These are phyloP conservation scores for Danionella dracula DNA, from an alignment of 2,797 vertebrate genomes.

Conservation along the genomic window DNA sequence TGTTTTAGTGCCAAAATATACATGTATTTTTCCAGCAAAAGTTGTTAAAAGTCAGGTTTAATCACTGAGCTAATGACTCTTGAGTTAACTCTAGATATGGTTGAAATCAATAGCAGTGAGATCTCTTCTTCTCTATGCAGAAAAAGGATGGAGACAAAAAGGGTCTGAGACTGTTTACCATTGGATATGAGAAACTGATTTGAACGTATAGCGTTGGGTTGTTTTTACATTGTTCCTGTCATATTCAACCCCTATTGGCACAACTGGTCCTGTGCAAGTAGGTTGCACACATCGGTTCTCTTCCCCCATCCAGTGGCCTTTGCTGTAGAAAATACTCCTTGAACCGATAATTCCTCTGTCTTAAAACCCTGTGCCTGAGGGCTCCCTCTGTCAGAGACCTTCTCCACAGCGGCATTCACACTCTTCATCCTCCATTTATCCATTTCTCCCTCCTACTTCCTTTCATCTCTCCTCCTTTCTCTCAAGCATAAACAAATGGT, in stretches of 20 bases:
- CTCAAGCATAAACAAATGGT: constrained; percentile 60
- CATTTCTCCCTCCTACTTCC: constrained; percentile 23
- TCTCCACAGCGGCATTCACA: constrained; percentile 33
- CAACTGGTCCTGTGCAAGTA: constrained; percentile 30
- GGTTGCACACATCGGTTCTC: constrained; percentile 26
- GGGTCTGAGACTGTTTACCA: background rate
- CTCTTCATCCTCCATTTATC: constrained; percentile 14
- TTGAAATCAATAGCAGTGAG: background rate
- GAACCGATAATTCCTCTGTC: constrained; percentile 48
- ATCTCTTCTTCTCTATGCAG: background rate
- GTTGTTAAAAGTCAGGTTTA: too few relatives aligned
- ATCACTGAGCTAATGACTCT: background rate
- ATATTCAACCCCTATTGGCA: background rate
- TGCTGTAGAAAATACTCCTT: constrained; percentile 39
- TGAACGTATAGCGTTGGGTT: constrained; percentile 20
- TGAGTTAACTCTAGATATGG: background rate
- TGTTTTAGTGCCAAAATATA: too few relatives aligned
- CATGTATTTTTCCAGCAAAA: too few relatives aligned
- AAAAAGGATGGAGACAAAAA: too few relatives aligned
- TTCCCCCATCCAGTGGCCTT: constrained; percentile 19
- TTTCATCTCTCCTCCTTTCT: constrained; percentile 55
- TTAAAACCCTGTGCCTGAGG: constrained; percentile 37
- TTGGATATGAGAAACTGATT: background rate
- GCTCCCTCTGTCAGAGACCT: constrained; percentile 36
- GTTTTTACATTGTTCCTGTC: background rate